Percentiles rank a stretch among this genome's conserved stretches.
phyloP scores from a whole-genome alignment of 2,113 vertebrate species.

The Danionella cerebrum region DNA sequence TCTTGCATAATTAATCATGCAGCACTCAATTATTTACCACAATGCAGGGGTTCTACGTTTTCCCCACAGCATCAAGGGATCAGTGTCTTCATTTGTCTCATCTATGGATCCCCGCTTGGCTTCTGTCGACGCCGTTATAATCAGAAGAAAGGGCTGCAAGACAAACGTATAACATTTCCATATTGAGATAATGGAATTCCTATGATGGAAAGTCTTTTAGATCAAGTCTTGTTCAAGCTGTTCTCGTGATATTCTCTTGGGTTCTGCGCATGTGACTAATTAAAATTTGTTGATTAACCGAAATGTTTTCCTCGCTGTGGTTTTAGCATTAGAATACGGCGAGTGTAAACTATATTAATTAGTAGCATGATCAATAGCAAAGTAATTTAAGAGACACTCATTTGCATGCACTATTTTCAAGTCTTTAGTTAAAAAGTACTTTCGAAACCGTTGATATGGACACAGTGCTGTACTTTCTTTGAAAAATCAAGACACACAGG shows the following conservation, averaged over 20 bases:
- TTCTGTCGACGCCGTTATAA: background rate
- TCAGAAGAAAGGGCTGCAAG: slow-evolving; percentile 4
- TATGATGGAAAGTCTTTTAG: background rate
- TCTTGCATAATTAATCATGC: slow-evolving; percentile 1
- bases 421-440: no score
- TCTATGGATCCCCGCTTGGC: background rate
- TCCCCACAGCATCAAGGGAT: background rate
- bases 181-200: background rate
- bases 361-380: no score
- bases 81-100: background rate
- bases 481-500: no score
- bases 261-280: background rate
- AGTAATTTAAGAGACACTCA: no score
- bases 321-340: no score
- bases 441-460: no score
- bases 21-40: background rate
- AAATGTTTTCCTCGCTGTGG: background rate
- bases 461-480: no score
- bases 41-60: background rate
- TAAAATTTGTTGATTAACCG: background rate
- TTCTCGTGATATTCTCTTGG: background rate
- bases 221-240: background rate
- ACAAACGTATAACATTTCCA: background rate
- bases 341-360: no score
- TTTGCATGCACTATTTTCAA: no score